Percentiles rank a stretch among this genome's conserved stretches.
phyloP scores from a whole-genome alignment of 1,140 invertebrate species.

The Coenobita brevimanus region DNA sequence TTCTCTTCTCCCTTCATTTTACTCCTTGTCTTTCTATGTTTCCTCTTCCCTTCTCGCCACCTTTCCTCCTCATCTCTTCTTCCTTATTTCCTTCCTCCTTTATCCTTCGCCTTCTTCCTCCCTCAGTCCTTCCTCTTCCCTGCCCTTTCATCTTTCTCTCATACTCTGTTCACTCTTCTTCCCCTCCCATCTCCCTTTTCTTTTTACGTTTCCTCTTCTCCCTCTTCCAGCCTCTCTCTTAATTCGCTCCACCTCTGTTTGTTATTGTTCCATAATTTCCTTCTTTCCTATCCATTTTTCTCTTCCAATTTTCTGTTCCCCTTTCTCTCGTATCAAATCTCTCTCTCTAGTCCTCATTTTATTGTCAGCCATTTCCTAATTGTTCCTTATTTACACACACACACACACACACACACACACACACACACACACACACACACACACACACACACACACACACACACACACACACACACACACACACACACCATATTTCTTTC shows the following conservation, averaged over 20 bases:
- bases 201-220: too few species aligned
- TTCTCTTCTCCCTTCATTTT: neutral
- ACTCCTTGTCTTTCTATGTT: neutral
- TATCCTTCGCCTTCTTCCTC: neutral
- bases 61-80: neutral
- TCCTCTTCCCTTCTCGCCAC: neutral
- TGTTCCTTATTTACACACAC: neutral
- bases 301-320: neutral
- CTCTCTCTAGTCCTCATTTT: neutral
- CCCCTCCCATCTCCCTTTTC: neutral
- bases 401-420: conserved; percentile 16
- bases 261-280: neutral
- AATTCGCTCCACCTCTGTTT: neutral
- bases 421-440: neutral
- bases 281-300: neutral
- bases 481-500: too few species aligned
- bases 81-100: neutral
- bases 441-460: neutral
- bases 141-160: neutral
- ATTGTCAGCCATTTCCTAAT: neutral
- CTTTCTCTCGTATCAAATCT: neutral
- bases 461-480: neutral
- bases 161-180: neutral
- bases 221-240: too few species aligned
- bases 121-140: neutral